These are phyloP conservation scores for Panthera uncia DNA, from an alignment of 2,113 vertebrate species.

Conservation along the genomic window DNA sequence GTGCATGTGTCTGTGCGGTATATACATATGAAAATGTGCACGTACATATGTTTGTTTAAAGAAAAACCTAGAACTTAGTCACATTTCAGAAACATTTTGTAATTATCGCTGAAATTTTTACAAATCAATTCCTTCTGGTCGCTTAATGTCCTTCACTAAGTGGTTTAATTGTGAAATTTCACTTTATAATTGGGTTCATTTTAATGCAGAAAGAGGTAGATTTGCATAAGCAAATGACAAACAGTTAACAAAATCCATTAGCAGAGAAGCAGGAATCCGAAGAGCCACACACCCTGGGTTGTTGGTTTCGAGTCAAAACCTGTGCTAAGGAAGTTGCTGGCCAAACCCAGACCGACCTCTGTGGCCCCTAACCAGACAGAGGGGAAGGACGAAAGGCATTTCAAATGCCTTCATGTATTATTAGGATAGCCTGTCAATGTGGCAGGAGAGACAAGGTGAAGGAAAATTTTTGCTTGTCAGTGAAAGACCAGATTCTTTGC, in stretches of 20 bases:
- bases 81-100: conserved; percentile 67
- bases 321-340: neutral
- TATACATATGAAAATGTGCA: conserved; percentile 28
- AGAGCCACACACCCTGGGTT: conserved; percentile 5
- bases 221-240: conserved; percentile 74
- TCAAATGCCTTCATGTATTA: neutral
- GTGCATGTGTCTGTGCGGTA: neutral
- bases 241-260: conserved; percentile 70
- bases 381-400: neutral
- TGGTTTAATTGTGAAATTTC: conserved; percentile 74
- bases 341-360: neutral
- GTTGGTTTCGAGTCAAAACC: neutral
- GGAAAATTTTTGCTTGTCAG: neutral
- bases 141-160: conserved; percentile 75
- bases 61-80: conserved; percentile 55
- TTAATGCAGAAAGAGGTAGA: conserved; percentile 66
- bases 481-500: conserved; percentile 2
- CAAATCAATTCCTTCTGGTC: conserved; percentile 73
- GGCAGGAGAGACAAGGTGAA: neutral
- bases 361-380: neutral
- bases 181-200: conserved; percentile 74
- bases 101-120: conserved; percentile 64
- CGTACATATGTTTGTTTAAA: conserved; percentile 54
- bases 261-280: neutral
- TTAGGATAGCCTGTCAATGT: neutral